These are phyloP conservation scores for Pherbina coryleti DNA, from an alignment of 2,888 invertebrate genomes.

Conservation along the genomic window DNA sequence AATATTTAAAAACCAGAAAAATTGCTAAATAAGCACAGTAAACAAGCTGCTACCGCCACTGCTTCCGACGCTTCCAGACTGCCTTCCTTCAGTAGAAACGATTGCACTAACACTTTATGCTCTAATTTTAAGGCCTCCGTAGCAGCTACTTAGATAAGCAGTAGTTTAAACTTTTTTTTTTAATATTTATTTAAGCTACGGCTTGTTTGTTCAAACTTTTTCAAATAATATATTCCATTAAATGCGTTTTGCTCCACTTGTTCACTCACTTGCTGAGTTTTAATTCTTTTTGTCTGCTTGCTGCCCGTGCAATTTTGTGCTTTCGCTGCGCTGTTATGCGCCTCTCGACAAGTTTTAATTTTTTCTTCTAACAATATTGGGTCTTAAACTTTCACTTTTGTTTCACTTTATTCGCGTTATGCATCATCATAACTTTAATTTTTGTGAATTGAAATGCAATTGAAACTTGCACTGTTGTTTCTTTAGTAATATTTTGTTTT, in stretches of 20 bases:
- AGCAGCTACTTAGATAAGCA: not conserved
- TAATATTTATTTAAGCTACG: not conserved
- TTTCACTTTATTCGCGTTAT: not conserved
- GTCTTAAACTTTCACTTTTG: conserved; percentile 10
- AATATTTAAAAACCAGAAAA: too few species aligned
- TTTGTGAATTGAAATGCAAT: not conserved
- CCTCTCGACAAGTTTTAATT: not conserved
- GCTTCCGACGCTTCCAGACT: not conserved
- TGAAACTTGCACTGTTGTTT: not conserved
- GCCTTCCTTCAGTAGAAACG: not conserved
- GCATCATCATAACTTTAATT: not conserved
- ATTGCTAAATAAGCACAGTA: too few species aligned
- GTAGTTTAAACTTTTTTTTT: not conserved
- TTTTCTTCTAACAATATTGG: not conserved
- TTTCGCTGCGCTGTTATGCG: not conserved
- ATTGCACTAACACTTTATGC: not conserved
- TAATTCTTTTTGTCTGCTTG: conserved; percentile 1
- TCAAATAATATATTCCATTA: not conserved
- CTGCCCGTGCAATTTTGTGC: not conserved
- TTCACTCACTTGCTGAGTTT: not conserved
- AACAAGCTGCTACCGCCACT: not conserved
- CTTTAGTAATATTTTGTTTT: too few species aligned
- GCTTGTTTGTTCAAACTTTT: not conserved
- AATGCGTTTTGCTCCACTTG: conserved; percentile 13
- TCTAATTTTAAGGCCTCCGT: not conserved